phyloP scores from a whole-genome alignment of 2,888 invertebrate species.

The Lycia hirtaria region DNA sequence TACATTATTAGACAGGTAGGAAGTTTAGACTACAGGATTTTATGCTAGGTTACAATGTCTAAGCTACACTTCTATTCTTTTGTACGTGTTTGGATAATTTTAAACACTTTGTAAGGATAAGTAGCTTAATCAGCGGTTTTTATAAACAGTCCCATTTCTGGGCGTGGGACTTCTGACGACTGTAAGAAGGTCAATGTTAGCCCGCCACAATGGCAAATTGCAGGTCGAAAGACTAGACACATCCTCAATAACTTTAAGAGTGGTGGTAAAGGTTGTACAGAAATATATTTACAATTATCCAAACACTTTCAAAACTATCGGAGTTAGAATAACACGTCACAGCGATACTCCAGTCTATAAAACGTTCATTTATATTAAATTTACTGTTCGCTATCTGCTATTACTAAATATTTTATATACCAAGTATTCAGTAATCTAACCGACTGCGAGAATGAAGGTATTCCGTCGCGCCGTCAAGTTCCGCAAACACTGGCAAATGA shows the following conservation, averaged over 20 bases:
- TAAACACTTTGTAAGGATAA: neutral
- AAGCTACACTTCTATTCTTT: conserved; percentile 38
- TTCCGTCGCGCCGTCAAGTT: no score
- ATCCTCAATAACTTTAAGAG: no score
- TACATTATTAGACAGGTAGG: no score
- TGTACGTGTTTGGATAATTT: conserved; percentile 39
- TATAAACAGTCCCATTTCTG: no score
- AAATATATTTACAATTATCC: conserved; percentile 3
- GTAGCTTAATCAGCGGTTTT: no score
- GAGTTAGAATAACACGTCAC: conserved; percentile 36
- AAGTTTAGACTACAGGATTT: no score
- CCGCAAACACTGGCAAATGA: no score
- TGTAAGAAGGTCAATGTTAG: no score
- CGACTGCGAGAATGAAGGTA: conserved; percentile 11
- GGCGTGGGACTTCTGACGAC: no score
- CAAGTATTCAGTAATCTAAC: neutral
- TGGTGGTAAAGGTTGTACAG: neutral
- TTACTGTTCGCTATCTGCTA: conserved; percentile 20
- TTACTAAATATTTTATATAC: conserved; percentile 1
- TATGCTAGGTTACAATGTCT: conserved; percentile 42
- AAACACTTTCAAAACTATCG: conserved; percentile 40
- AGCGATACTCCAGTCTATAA: conserved; percentile 41
- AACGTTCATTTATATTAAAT: conserved; percentile 23
- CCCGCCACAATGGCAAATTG: no score
- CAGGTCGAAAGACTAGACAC: no score